phyloP scores from a whole-genome alignment of 2,888 invertebrate species.

The Aphrophora alni region DNA sequence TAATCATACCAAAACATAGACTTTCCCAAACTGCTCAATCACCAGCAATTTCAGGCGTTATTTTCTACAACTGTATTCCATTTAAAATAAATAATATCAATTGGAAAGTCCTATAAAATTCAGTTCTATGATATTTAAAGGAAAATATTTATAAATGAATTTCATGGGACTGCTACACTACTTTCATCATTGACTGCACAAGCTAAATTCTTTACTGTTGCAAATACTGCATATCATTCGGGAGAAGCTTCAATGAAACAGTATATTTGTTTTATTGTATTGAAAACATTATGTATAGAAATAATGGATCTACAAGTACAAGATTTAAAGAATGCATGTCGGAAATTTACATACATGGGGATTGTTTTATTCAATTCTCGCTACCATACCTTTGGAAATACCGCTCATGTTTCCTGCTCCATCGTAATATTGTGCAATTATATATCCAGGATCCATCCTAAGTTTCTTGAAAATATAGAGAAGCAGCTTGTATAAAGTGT shows the following conservation, averaged over 20 bases:
- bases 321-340: not conserved
- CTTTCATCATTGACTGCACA: not conserved
- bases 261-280: not conserved
- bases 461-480: not conserved
- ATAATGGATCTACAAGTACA: not conserved
- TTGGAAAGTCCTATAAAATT: no score
- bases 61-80: no score
- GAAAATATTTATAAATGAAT: no score
- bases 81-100: no score
- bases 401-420: constrained; percentile 1
- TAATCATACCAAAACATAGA: no score
- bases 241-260: not conserved
- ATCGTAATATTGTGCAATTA: not conserved
- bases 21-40: no score
- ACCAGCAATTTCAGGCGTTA: no score
- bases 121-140: no score
- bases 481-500: constrained; percentile 4
- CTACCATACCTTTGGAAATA: not conserved
- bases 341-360: not conserved
- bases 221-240: not conserved
- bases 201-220: not conserved
- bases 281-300: not conserved
- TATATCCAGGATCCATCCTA: not conserved
- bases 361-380: not conserved
- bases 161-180: no score